Evolutionary conservation across 2,888 invertebrate species (phyloP), one percentile per base, ranked within the genome.

Genomic region (Lasioglossum morio): DNA sequence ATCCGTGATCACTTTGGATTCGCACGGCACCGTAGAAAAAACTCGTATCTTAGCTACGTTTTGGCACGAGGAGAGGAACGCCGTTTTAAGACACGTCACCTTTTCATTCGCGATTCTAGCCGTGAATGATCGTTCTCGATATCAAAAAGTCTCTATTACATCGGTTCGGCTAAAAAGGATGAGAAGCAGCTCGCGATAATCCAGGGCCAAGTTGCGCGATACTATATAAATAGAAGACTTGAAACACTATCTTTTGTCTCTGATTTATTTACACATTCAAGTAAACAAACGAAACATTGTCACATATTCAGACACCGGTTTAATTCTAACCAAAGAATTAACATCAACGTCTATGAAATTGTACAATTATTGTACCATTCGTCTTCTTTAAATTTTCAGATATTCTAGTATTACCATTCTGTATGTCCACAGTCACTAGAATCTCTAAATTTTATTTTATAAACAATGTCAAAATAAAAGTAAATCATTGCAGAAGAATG

Each of bases 1-100:
- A 40, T 40, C 37, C 27, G 16, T 53, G 53, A 27, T 27, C 34
- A 0, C 72, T 76, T 89, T 87, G 89, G 87, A 90, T 87, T 89
- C 91, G 89, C 72, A 43, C 82, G 87, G 83, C 80, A 76, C 72
- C 81, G 87, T 90, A 87, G 53, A 90, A 87, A 90, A 84, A 76
- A 79, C 82, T 85, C 82, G 72, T 84, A 88, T 78, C 86, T 91
- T 89, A 91, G 80, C 89, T 90, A 91, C 78, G 75, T 86, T 77
- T 91, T 91, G 91, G 91, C 91, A 91, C 91, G 91, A 91, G 91
- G 90, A 91, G 90, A 91, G 91, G 91, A 91, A 91, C 91, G 91
- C 88, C 83, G 89, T 91, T 86, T 88, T 87, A 82, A 85, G 80
- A 89, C 82, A 79, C 84, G 77, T 87, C 87, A 53, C 73, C 73